Percentiles rank a stretch among this genome's conserved stretches.
Evolutionary conservation across 2,888 invertebrate species (phyloP).

Genomic region (Hydroisotoma schaefferi): DNA sequence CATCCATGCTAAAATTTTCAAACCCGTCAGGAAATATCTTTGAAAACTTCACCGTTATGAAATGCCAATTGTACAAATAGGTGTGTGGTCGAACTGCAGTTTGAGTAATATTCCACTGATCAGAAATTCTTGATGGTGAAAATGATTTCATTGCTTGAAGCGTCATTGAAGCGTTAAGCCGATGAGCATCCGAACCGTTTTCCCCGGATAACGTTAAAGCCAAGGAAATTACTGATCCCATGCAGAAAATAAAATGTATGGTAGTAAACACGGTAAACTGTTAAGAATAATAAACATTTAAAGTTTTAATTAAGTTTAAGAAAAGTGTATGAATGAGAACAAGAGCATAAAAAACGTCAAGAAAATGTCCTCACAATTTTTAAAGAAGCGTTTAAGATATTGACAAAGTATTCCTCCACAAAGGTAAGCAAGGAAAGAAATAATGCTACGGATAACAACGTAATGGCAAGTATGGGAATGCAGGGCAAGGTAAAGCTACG

Average conservation of each 20-base stretch:
- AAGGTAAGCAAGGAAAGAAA: background rate
- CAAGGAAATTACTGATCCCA: background rate
- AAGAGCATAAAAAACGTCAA: no score
- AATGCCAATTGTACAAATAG: background rate
- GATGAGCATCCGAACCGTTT: background rate
- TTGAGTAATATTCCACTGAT: constrained; percentile 20
- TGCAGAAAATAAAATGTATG: background rate
- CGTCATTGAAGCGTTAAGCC: constrained; percentile 6
- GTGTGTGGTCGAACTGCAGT: constrained; percentile 1
- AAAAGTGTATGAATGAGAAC: no score
- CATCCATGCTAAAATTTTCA: constrained; percentile 16
- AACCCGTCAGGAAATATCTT: constrained; percentile 1
- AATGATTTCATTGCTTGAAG: background rate
- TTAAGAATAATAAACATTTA: no score
- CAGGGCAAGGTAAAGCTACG: background rate
- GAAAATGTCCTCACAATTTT: no score
- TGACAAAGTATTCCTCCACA: no score
- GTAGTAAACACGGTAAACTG: background rate
- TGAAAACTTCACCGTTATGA: background rate
- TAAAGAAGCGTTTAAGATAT: no score
- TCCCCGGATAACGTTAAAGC: background rate
- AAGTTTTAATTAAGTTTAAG: no score
- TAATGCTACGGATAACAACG: background rate
- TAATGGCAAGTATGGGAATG: background rate
- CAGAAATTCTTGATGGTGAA: background rate